Evolutionary conservation across 1,140 invertebrate species (phyloP), one percentile per base, ranked within the genome.

Genomic region (Eupeodes corollae): DNA sequence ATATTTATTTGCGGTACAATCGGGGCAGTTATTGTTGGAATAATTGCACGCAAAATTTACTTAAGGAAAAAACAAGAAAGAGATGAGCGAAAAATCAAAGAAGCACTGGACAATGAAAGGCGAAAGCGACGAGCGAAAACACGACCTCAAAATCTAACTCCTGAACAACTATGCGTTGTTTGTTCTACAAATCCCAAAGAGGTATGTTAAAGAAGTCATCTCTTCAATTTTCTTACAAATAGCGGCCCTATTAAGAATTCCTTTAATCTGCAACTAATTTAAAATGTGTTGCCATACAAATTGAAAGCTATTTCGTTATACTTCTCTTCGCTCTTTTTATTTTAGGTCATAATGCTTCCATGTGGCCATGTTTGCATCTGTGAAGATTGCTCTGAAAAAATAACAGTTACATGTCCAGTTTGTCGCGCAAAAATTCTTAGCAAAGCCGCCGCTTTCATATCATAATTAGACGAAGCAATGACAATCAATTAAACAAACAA

Each of bases 361-460:
- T 90, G 87, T 65, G 87, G 87, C 0, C 87, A 90, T 63, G 84
- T 89, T 1, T 87, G 83, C 52, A 63, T 88, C 32, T 90, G 86
- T 58, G 85, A 87, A 69, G 84, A 89, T 63, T 90, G 87, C 61
- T 76, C 82, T 2, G 75, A 79, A 44, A 75, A 79, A 55, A 84
- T 88, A 43, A 70, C 63, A 13, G 67, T 73, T 42, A 63, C 64
- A 34, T 90, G 87, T 59, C 87, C 87, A 5, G 72, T 88, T 32
- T 90, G 86, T 61, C 72, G 84, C 47, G 67, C 75, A 47, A 52
- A 58, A 15, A 85, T 88, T 52, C 67, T 70, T 14, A 76, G 76
- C 15, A 83, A 78, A 59, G 71, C 78, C 42, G 75, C 80, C 5
- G 83, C 84, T 2, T 88, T 85, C 59, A 82, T 86, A 41, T 71